Base-by-base conservation (phyloP, 2,113 vertebrate species). In the Crotalus helleri region DNA sequence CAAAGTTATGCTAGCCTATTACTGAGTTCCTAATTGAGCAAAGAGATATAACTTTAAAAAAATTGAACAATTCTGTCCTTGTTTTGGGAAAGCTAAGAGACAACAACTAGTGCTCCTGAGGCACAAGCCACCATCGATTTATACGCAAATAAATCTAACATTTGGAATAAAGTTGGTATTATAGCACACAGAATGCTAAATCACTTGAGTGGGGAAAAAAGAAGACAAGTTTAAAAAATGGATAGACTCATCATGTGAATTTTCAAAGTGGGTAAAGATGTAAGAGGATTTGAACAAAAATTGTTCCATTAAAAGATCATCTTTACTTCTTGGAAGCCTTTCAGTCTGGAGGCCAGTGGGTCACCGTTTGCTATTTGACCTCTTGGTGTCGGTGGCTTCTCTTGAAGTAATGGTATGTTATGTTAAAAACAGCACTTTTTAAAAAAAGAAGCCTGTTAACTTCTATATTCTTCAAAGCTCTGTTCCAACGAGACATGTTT, bases 321-420 rank as follows among this genome's bases (percentile, higher is more conserved):
- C 95, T 97, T 97, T 97, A 97, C 95, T 96, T 96, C 95, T 97
- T 97, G 96, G 96, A 97, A 97, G 97, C 95, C 94, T 94, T 96
- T 96, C 95, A 96, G 95, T 96, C 96, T 95, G 88, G 91, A 90
- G 94, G 96, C 97, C 97, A 97, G 92, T 95, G 96, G 93, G 95
- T 93, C 95, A 96, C 95, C 92, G 94, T 95, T 90, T 55, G 95
- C 96, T 95, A 97, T 96, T 94, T 95, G 96, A 97, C 96, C 96
- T 95, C 95, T 90, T 95, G 94, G 94, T 95, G 93, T 96, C 96
- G 94, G 97, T 96, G 95, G 95, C 90, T 91, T 93, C 93, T 95
- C 88, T 93, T 96, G 91, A 96, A 96, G 92, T 94, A 94, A 95
- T 0, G 61, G 91, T 92, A 95, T 55, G 92, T 92, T 94, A 93